These are phyloP conservation scores for Sinodicranocentrus sp. DNA, from an alignment of 2,888 invertebrate genomes.

Conservation along the genomic window DNA sequence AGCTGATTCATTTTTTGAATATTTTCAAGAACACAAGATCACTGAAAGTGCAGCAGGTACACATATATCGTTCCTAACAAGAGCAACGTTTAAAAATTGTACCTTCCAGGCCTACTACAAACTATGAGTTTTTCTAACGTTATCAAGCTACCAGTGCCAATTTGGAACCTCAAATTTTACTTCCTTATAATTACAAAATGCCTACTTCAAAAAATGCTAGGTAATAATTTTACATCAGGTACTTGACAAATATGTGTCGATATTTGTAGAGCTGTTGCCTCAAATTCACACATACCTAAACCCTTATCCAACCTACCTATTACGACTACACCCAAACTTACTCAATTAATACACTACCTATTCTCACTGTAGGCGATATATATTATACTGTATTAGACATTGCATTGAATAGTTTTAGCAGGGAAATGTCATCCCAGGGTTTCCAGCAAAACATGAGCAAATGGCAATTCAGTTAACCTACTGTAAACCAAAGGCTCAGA, in stretches of 20 bases:
- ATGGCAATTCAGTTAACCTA: too few relatives aligned
- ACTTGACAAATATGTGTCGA: slow-evolving; percentile 66
- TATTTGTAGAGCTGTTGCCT: slow-evolving; percentile 50
- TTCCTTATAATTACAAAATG: too few relatives aligned
- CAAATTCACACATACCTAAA: slow-evolving; percentile 50
- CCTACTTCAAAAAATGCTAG: not conserved
- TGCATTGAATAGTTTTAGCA: too few relatives aligned
- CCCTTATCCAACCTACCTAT: too few relatives aligned
- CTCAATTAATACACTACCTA: too few relatives aligned
- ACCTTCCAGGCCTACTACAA: slow-evolving; percentile 63
- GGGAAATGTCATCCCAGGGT: too few relatives aligned
- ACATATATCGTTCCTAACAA: slow-evolving; percentile 48
- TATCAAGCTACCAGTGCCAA: slow-evolving; percentile 25
- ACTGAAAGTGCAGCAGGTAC: slow-evolving; percentile 71
- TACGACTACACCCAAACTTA: not conserved
- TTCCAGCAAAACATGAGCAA: too few relatives aligned
- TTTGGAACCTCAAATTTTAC: slow-evolving; percentile 11
- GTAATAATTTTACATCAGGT: slow-evolving; percentile 61
- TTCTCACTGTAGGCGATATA: too few relatives aligned
- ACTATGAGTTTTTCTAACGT: slow-evolving; percentile 28
- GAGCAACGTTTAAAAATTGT: slow-evolving; percentile 58
- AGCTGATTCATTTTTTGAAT: slow-evolving; percentile 56
- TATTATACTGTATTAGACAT: too few relatives aligned
- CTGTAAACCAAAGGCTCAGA: too few relatives aligned
- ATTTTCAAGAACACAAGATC: slow-evolving; percentile 66